phyloP scores from a whole-genome alignment of 2,113 vertebrate genomes.

The Mystacornis crossleyi region DNA sequence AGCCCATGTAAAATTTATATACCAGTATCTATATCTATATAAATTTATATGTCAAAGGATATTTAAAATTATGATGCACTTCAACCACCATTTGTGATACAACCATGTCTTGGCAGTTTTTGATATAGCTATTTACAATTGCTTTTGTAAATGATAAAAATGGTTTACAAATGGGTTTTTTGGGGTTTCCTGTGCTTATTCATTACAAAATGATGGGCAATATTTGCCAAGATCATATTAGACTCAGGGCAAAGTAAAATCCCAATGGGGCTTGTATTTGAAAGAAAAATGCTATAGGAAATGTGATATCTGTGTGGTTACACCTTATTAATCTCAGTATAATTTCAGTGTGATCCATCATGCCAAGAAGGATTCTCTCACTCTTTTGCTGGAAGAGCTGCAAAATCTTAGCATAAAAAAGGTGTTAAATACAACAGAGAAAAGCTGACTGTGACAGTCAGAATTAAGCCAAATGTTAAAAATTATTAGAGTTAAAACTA shows the following conservation, averaged over 20 bases:
- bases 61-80: neutral
- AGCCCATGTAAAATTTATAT: neutral
- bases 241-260: neutral
- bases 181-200: neutral
- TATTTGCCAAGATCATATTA: neutral
- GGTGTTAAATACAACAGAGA: neutral
- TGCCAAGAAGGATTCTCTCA: neutral
- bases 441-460: neutral
- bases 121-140: neutral
- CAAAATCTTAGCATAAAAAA: neutral
- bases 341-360: neutral
- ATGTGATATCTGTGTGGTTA: neutral
- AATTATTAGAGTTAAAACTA: neutral
- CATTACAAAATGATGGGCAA: neutral
- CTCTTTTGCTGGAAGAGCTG: neutral
- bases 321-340: neutral
- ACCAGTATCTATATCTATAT: neutral
- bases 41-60: neutral
- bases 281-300: neutral
- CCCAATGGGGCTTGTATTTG: neutral
- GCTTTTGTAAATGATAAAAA: neutral
- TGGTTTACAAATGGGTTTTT: neutral
- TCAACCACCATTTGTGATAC: neutral
- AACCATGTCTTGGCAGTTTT: neutral
- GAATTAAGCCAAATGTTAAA: neutral